Evolutionary conservation across 2,797 vertebrate genomes (phyloP).

Genomic region (Enteromius thamalakanensis): DNA sequence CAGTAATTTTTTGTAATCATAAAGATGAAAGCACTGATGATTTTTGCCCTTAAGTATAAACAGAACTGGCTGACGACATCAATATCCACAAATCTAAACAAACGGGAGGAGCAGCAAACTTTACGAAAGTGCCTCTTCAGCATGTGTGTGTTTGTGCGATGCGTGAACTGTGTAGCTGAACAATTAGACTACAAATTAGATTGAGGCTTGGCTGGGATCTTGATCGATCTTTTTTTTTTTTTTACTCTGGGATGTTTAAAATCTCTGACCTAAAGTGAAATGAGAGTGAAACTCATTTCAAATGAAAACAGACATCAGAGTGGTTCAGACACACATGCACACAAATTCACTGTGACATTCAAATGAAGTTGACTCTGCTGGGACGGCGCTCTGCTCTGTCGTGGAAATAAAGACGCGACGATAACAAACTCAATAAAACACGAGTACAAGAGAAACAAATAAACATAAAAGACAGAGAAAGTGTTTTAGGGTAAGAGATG

Average conservation of each 20-base stretch:
- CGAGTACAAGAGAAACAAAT: conserved; percentile 47
- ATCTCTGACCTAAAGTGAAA: neutral
- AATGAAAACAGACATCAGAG: conserved; percentile 17
- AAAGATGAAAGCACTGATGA: conserved; percentile 47
- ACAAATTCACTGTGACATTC: conserved; percentile 29
- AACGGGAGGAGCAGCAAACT: conserved; percentile 22
- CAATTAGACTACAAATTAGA: conserved; percentile 16
- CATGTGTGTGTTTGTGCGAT: conserved; percentile 30
- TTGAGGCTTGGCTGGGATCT: neutral
- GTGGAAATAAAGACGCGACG: conserved; percentile 32
- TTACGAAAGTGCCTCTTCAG: conserved; percentile 47
- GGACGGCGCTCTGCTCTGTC: conserved; percentile 18
- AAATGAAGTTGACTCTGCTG: conserved; percentile 31
- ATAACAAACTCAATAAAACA: conserved; percentile 50
- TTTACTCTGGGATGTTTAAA: neutral
- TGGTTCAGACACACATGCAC: neutral
- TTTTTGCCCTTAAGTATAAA: conserved; percentile 72
- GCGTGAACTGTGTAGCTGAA: conserved; percentile 6
- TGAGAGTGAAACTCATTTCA: conserved; percentile 19
- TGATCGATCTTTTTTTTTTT: conserved; percentile 13
- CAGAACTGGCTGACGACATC: conserved; percentile 77
- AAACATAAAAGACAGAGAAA: conserved; percentile 28
- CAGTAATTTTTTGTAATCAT: conserved; percentile 29
- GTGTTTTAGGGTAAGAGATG: conserved; percentile 30
- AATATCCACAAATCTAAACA: conserved; percentile 67